phyloP scores from a whole-genome alignment of 2,113 vertebrate species.

The Podarcis cretensis region DNA sequence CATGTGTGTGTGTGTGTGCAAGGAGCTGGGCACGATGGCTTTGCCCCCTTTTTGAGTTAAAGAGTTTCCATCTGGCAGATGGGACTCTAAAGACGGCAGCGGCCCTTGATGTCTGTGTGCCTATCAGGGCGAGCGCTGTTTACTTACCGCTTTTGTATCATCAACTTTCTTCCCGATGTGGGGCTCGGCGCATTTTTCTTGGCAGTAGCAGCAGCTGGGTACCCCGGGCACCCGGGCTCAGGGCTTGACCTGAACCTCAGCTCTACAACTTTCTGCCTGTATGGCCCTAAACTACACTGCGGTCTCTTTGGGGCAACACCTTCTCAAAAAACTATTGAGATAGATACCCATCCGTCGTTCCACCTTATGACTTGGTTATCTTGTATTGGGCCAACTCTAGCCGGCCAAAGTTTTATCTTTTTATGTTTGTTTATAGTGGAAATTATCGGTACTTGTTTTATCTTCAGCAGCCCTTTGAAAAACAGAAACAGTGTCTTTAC shows the following conservation, averaged over 20 bases:
- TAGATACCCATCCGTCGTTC: no score
- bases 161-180: no score
- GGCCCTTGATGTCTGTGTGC: neutral
- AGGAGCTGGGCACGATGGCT: neutral
- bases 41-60: neutral
- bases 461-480: neutral
- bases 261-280: neutral
- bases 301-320: neutral
- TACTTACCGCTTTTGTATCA: neutral
- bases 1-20: no score
- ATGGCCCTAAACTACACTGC: no score
- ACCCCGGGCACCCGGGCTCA: neutral
- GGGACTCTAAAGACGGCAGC: neutral
- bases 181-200: neutral
- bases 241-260: neutral
- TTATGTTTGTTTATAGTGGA: neutral
- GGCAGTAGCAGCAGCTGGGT: neutral
- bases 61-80: neutral
- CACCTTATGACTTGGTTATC: neutral
- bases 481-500: neutral
- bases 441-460: neutral
- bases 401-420: neutral
- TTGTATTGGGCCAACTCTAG: neutral
- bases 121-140: no score
- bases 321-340: neutral